Evolutionary conservation across 2,888 invertebrate genomes (phyloP), one percentile per base, ranked within the genome.

Genomic region (Noctua janthe): DNA sequence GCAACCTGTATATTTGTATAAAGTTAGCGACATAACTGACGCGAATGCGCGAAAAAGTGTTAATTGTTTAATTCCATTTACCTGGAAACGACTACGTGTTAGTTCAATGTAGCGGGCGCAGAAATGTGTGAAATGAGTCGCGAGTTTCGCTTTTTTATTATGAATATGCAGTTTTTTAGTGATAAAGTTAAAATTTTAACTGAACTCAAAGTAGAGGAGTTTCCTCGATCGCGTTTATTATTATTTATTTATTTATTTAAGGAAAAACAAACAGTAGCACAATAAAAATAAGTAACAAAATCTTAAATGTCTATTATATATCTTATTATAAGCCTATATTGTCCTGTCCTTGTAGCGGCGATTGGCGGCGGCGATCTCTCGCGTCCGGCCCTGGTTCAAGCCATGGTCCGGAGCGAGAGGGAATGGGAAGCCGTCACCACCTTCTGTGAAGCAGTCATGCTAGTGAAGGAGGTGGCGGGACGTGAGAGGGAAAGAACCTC

Each of bases 21-120:
- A 90, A 88, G 82, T 83, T 80, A 11, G 77, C 47, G 80, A 78
- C 80, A 72, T 76, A 89, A 74, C 82, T 56, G 76, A 80, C 66
- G 69, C 54, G 71, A 86, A 84, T 84, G 71, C 83, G 81, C 80
- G 80, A 72, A 56, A 71, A 75, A 69, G 73, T 75, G 74, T 76
- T 82, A 87, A 85, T 80, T 85, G 79, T 71, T 70, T 64, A 73
- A 80, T 69, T 80, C 15, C 17, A 76, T 78, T 74, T 64, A 72
- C 54, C 72, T 76, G 62, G n/a, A 59, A 71, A 82, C 49, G 54
- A 35, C 76, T 51, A 71, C 66, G 17, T 64, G 69, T 78, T 81
- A 78, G 77, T 88, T 71, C 23, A 87, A 80, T 64, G 59, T 49
- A 74, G 39, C 29, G 23, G 1, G 17, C 4, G 13, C 23, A 64